A percentile compares a stretch with the other conserved stretches of the same genome.
Conservation (phyloP, 2,113 vertebrate genomes). For the Paracyprichromis sp. region DNA sequence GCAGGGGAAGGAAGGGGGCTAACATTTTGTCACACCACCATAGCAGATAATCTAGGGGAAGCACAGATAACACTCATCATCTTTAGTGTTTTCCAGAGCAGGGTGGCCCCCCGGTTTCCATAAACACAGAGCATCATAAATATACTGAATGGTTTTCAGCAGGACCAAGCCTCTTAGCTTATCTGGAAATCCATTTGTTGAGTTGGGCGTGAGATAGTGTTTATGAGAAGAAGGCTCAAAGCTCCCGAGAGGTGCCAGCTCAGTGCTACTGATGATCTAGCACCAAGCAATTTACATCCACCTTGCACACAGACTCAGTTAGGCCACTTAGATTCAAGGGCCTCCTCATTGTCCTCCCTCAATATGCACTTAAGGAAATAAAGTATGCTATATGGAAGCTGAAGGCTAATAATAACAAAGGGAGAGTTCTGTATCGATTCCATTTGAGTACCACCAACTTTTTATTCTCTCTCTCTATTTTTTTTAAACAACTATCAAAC, state of each 20-base stretch:
- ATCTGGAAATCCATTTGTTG: slow-evolving; percentile 23
- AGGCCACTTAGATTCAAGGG: background rate
- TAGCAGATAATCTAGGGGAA: background rate
- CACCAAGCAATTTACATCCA: slow-evolving; percentile 1
- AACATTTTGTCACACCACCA: background rate
- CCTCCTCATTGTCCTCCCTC: background rate
- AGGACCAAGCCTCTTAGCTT: background rate
- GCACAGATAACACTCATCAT: background rate
- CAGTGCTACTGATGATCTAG: background rate
- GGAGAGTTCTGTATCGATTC: background rate
- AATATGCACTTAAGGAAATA: background rate
- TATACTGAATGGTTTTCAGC: slow-evolving; percentile 3
- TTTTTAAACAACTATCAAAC: background rate
- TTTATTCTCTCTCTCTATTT: background rate
- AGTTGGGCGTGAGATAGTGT: background rate
- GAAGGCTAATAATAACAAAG: background rate
- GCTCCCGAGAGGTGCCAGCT: background rate
- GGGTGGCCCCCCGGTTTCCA: background rate
- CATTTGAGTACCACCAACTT: background rate
- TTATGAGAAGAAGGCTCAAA: slow-evolving; percentile 13
- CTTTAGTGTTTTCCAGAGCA: background rate
- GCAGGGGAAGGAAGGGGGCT: background rate
- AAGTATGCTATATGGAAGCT: background rate
- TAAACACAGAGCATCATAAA: background rate
- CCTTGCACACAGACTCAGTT: background rate